Conservation (phyloP, 2,797 vertebrate species). For the Karalla daura region DNA sequence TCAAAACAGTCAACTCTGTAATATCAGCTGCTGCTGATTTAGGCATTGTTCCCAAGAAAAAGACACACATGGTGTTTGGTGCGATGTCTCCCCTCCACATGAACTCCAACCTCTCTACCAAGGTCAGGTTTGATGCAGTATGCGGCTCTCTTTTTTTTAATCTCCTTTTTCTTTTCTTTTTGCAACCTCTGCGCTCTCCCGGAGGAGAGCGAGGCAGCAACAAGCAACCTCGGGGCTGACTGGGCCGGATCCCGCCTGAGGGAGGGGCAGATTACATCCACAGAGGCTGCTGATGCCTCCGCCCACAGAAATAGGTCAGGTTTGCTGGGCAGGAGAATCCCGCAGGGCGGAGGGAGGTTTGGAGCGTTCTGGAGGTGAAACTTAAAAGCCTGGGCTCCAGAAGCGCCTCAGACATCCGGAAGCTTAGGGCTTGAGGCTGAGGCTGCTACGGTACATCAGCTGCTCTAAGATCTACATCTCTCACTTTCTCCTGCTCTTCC, state of each 20-base stretch:
- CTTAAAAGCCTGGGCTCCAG: slow-evolving; percentile 7
- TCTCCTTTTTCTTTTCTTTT: neutral
- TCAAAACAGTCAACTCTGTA: neutral
- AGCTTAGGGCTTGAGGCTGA: slow-evolving; percentile 1
- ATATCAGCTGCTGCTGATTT: neutral
- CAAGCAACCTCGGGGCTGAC: slow-evolving; percentile 39
- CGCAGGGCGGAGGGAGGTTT: slow-evolving; percentile 3
- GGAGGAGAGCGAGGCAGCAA: slow-evolving; percentile 30
- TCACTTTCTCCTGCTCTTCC: neutral
- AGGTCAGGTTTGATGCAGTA: slow-evolving; percentile 12
- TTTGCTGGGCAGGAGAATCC: slow-evolving; percentile 28
- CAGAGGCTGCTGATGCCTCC: slow-evolving; percentile 25
- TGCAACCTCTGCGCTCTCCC: slow-evolving; percentile 28
- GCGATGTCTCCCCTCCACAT: neutral
- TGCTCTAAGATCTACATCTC: neutral
- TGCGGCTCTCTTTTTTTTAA: slow-evolving; percentile 5
- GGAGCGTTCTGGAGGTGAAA: slow-evolving; percentile 18
- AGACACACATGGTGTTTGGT: neutral
- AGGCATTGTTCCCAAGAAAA: slow-evolving; percentile 1
- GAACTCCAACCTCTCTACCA: slow-evolving; percentile 18
- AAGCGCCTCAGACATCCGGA: slow-evolving; percentile 3
- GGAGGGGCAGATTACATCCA: slow-evolving; percentile 51
- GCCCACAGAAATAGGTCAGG: slow-evolving; percentile 36
- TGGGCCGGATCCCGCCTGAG: slow-evolving; percentile 36
- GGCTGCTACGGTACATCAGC: neutral